A percentile compares a stretch with the other conserved stretches of the same genome.
Evolutionary conservation across 2,797 vertebrate species (phyloP).

Genomic region (Rhinoraja longicauda): DNA sequence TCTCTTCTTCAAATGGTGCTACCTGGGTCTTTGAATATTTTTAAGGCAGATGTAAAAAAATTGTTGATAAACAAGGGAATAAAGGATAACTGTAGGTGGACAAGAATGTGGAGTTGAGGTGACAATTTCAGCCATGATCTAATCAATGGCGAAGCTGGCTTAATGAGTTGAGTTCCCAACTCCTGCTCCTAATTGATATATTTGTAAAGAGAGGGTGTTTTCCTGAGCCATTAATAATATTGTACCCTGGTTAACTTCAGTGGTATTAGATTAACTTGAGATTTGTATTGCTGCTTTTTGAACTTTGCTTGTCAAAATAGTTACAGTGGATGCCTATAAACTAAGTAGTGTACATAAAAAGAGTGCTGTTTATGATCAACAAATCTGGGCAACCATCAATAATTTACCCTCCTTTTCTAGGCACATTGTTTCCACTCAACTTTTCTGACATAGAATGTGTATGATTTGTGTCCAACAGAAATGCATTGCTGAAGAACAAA

Average conservation of each 20-base stretch:
- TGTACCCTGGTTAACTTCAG: not conserved
- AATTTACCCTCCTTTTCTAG: not conserved
- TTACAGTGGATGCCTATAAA: not conserved
- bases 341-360: not conserved
- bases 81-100: too few species aligned
- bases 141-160: too few species aligned
- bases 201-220: too few species aligned
- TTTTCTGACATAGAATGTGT: not conserved
- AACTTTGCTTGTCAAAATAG: not conserved
- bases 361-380: not conserved
- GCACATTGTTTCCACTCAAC: not conserved
- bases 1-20: too few species aligned
- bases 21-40: too few species aligned
- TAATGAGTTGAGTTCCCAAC: too few species aligned
- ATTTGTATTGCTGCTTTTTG: not conserved
- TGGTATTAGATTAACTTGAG: not conserved
- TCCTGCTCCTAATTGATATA: too few species aligned
- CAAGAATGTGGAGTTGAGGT: too few species aligned
- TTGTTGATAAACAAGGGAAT: too few species aligned
- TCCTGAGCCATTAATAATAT: not conserved
- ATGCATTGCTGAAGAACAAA: conserved; percentile 15
- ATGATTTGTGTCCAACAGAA: not conserved
- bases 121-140: too few species aligned
- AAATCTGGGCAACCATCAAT: not conserved
- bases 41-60: too few species aligned